Conservation (phyloP, 2,797 vertebrate species). For the Ataeniobius toweri region DNA sequence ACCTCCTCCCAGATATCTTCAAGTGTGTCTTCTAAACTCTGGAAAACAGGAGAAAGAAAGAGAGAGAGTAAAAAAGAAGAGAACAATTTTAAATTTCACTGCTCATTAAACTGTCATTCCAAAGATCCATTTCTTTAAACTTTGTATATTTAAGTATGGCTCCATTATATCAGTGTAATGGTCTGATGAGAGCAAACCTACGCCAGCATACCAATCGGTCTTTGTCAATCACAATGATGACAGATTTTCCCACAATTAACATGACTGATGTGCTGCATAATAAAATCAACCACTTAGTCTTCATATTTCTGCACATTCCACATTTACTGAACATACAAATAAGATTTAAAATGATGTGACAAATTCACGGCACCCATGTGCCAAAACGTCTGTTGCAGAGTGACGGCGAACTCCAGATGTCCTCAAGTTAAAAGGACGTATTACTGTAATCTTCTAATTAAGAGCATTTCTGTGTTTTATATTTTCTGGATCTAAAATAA, state of each 20-base stretch:
- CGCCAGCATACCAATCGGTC: conserved; percentile 66
- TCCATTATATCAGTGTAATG: conserved; percentile 71
- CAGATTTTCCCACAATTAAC: conserved; percentile 67
- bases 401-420: no score
- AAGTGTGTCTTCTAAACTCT: conserved; percentile 82
- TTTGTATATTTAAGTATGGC: conserved; percentile 66
- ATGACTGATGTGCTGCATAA: conserved; percentile 53
- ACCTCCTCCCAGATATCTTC: conserved; percentile 80
- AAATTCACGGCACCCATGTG: not conserved
- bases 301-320: conserved; percentile 21
- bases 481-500: not conserved
- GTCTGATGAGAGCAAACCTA: conserved; percentile 65
- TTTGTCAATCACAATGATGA: conserved; percentile 69
- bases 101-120: conserved; percentile 68
- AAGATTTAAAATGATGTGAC: not conserved
- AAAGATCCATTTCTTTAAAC: conserved; percentile 66
- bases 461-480: not conserved
- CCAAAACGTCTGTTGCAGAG: not conserved
- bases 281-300: conserved; percentile 37
- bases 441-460: not conserved
- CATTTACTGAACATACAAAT: not conserved
- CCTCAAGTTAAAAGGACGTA: not conserved
- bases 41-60: conserved; percentile 37
- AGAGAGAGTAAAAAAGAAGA: conserved; percentile 12
- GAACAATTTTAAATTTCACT: conserved; percentile 61